These are phyloP conservation scores for Spisula subtruncata DNA, from an alignment of 2,888 invertebrate species.

Conservation along the genomic window DNA sequence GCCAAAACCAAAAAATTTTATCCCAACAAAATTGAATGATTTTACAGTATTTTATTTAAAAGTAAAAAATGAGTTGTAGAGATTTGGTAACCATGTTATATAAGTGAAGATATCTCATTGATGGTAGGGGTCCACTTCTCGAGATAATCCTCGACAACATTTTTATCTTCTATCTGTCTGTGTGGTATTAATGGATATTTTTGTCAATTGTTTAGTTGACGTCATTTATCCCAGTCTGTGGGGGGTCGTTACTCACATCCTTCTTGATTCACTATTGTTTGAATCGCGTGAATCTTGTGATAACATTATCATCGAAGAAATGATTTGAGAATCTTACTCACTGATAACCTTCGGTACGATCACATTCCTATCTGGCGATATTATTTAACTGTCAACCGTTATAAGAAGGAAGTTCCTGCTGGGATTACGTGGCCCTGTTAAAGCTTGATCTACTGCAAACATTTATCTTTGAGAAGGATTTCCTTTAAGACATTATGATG, in stretches of 20 bases:
- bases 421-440: neutral
- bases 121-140: constrained; percentile 15
- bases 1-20: too few species aligned
- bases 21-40: too few species aligned
- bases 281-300: neutral
- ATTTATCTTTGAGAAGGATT: neutral
- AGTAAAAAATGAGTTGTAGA: neutral
- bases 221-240: neutral
- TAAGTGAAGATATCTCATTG: neutral
- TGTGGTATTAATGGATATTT: neutral
- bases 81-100: neutral
- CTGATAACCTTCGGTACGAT: neutral
- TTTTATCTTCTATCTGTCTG: constrained; percentile 7
- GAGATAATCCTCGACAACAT: neutral
- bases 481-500: too few species aligned
- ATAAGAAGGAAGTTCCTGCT: constrained; percentile 3
- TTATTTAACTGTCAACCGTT: neutral
- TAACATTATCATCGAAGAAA: neutral
- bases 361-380: neutral
- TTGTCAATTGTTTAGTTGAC: neutral
- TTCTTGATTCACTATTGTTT: neutral
- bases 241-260: too few species aligned
- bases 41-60: too few species aligned
- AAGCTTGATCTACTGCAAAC: neutral
- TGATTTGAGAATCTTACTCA: constrained; percentile 11